A percentile compares a stretch with the other conserved stretches of the same genome.
phyloP scores from a whole-genome alignment of 2,888 invertebrate species.

The Stegophylla sp. region DNA sequence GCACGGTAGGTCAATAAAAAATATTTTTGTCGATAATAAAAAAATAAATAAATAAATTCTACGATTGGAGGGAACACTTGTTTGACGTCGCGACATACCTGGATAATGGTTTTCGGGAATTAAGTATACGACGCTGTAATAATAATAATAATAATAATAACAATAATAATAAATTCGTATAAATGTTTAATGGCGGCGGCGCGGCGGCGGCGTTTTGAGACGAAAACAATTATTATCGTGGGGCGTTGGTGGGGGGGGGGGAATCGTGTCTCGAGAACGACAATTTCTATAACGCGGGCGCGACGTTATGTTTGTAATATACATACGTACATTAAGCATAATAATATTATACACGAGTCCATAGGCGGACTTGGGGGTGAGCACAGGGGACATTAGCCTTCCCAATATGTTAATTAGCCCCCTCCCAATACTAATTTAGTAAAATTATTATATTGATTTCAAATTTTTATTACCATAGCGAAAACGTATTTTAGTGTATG shows the following conservation, averaged over 20 bases:
- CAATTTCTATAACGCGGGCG: not conserved
- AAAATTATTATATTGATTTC: too few relatives aligned
- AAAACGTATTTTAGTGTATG: too few relatives aligned
- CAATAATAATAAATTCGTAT: not conserved
- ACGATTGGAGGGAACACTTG: not conserved
- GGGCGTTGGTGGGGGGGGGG: not conserved
- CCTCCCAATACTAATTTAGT: too few relatives aligned
- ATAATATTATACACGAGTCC: too few relatives aligned
- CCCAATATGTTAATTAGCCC: too few relatives aligned
- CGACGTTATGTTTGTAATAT: not conserved
- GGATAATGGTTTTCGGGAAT: slow-evolving; percentile 44
- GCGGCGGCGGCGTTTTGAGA: not conserved
- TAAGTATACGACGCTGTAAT: not conserved
- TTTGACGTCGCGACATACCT: slow-evolving; percentile 37
- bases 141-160: slow-evolving; percentile 21
- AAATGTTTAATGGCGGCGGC: not conserved
- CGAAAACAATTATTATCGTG: not conserved
- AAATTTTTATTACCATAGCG: too few relatives aligned
- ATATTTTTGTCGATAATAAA: slow-evolving; percentile 49
- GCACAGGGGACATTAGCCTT: too few relatives aligned
- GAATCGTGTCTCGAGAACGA: not conserved
- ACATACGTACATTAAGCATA: too few relatives aligned
- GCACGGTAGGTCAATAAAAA: slow-evolving; percentile 36
- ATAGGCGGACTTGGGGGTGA: too few relatives aligned
- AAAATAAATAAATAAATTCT: not conserved